Evolutionary conservation across 1,140 invertebrate species (phyloP).

Genomic region (Sycobia sp.): DNA sequence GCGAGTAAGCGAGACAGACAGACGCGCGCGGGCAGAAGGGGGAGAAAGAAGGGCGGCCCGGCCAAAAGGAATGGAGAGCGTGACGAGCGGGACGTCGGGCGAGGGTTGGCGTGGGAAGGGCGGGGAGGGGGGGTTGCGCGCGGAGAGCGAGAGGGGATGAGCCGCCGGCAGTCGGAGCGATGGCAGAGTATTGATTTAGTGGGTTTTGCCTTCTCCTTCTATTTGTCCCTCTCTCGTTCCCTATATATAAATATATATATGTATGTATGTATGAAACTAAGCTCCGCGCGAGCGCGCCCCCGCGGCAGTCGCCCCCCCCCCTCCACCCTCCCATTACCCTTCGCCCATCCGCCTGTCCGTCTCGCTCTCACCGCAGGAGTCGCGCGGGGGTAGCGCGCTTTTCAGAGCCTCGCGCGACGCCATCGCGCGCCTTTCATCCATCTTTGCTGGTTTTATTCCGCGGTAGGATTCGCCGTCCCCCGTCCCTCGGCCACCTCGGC

Average conservation of each 20-base stretch:
- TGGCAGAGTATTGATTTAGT: constrained; percentile 65
- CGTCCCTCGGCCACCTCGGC: background rate
- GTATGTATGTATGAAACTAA: constrained; percentile 37
- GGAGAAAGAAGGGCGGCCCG: constrained; percentile 37
- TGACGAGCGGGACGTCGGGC: constrained; percentile 9
- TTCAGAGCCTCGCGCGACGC: constrained; percentile 42
- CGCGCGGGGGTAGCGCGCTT: constrained; percentile 38
- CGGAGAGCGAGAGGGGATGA: constrained; percentile 48
- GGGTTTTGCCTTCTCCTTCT: constrained; percentile 62
- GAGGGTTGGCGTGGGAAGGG: background rate
- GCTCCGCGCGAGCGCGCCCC: background rate
- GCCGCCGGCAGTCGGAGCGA: constrained; percentile 60
- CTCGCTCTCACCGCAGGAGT: background rate
- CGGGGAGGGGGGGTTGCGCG: background rate
- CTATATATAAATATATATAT: too few species aligned
- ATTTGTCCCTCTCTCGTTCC: constrained; percentile 56
- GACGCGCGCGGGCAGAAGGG: background rate
- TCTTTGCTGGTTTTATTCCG: constrained; percentile 28
- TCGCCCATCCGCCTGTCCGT: background rate
- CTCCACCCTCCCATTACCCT: background rate
- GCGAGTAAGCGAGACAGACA: background rate
- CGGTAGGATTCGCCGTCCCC: background rate
- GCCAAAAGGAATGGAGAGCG: constrained; percentile 37
- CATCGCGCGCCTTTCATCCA: constrained; percentile 35
- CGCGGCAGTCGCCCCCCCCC: background rate